Evolutionary conservation across 2,888 invertebrate genomes (phyloP).

Genomic region (Sipha maydis): DNA sequence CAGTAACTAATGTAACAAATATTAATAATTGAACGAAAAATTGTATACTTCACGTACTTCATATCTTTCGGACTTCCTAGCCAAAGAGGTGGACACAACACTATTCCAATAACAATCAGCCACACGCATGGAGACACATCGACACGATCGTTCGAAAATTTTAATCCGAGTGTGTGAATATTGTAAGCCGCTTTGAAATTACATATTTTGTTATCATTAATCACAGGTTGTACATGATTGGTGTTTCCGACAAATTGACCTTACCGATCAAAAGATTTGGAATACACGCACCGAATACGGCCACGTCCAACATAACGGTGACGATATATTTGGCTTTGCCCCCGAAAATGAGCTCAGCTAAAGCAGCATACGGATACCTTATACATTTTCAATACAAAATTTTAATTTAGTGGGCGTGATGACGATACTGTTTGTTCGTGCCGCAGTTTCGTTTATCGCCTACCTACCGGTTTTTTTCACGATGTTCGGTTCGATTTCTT

Average conservation of each 20-base stretch:
- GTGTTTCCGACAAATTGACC: conserved; percentile 62
- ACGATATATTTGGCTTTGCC: conserved; percentile 73
- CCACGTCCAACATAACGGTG: conserved; percentile 77
- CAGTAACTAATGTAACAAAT: too few species aligned
- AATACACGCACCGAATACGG: conserved; percentile 81
- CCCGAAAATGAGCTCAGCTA: conserved; percentile 84
- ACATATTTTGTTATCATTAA: background rate
- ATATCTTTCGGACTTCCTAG: conserved; percentile 91
- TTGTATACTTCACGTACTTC: conserved; percentile 74
- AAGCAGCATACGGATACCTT: conserved; percentile 85
- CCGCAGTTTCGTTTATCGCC: too few species aligned
- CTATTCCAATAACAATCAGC: conserved; percentile 79
- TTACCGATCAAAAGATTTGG: conserved; percentile 83
- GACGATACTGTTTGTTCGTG: too few species aligned
- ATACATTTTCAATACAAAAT: too few species aligned
- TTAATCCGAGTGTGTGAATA: conserved; percentile 79
- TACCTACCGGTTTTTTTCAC: conserved; percentile 71
- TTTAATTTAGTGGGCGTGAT: too few species aligned
- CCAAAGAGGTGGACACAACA: conserved; percentile 86
- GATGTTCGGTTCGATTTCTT: conserved; percentile 76
- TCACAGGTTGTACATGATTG: background rate
- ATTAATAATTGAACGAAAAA: background rate
- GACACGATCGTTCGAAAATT: conserved; percentile 75
- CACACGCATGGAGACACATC: conserved; percentile 84
- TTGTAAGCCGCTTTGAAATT: conserved; percentile 77